These are phyloP conservation scores for Orthosia incerta DNA, from an alignment of 2,888 invertebrate species.

Conservation along the genomic window DNA sequence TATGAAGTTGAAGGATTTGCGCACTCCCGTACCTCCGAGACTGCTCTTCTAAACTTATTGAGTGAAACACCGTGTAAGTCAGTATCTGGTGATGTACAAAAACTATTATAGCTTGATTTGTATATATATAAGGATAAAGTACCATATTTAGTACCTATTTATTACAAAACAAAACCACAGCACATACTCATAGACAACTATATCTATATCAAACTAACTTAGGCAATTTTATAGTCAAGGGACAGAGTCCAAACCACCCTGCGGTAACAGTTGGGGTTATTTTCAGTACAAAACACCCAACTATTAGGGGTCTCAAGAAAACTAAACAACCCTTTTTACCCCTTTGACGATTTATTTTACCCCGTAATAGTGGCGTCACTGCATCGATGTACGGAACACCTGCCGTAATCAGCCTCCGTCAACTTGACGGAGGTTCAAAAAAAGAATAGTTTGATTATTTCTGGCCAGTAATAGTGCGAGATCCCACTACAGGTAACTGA, in stretches of 20 bases:
- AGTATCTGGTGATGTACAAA: no score
- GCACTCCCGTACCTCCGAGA: no score
- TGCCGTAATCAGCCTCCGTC: conserved; percentile 77
- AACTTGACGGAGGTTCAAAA: conserved; percentile 72
- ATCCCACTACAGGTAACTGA: no score
- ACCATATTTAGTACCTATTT: neutral
- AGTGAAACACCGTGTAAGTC: no score
- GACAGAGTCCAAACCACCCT: conserved; percentile 45
- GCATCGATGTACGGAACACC: conserved; percentile 67
- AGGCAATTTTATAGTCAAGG: conserved; percentile 55
- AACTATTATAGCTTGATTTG: no score
- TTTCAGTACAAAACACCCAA: conserved; percentile 53
- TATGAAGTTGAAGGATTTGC: no score
- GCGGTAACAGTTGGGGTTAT: conserved; percentile 63
- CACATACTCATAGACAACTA: neutral
- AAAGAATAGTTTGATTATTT: conserved; percentile 62
- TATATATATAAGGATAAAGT: neutral
- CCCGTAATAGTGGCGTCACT: conserved; percentile 65
- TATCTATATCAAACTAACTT: conserved; percentile 34
- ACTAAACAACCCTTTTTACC: conserved; percentile 67
- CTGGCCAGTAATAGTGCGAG: conserved; percentile 17
- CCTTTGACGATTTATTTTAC: conserved; percentile 65
- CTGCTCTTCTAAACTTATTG: no score
- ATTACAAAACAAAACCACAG: conserved; percentile 24
- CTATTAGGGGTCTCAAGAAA: conserved; percentile 66